phyloP scores from a whole-genome alignment of 1,140 invertebrate species.

The Battus philenor region DNA sequence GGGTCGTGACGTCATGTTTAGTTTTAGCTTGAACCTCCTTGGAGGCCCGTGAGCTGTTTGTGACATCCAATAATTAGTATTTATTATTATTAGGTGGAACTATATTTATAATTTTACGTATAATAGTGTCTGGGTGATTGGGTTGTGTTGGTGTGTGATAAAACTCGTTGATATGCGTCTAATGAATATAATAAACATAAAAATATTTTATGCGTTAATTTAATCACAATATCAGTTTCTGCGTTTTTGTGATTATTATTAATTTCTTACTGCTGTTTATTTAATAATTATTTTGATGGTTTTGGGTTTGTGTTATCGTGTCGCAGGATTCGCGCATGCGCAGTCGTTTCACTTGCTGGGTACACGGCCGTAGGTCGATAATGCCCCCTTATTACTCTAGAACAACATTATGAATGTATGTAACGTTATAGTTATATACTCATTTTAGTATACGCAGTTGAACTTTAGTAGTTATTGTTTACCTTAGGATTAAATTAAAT shows the following conservation, averaged over 20 bases:
- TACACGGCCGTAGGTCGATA: slow-evolving; percentile 41
- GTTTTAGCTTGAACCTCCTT: slow-evolving; percentile 34
- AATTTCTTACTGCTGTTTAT: slow-evolving; percentile 20
- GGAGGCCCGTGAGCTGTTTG: slow-evolving; percentile 18
- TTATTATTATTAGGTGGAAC: no score
- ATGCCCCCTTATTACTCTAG: not conserved
- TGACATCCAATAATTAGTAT: not conserved
- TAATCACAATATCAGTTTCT: no score
- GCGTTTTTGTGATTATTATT: no score
- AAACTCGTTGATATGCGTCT: not conserved
- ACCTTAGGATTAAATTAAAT: no score
- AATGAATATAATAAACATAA: no score
- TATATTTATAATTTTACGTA: not conserved
- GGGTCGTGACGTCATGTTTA: slow-evolving; percentile 51
- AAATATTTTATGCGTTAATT: no score
- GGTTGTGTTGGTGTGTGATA: not conserved
- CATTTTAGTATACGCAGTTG: no score
- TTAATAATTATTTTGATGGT: slow-evolving; percentile 29
- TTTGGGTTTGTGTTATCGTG: slow-evolving; percentile 28
- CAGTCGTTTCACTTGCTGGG: slow-evolving; percentile 44
- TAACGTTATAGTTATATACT: no score
- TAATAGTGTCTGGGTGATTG: not conserved
- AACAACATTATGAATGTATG: no score
- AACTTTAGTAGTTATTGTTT: no score
- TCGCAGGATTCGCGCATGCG: slow-evolving; percentile 36